Evolutionary conservation across 2,113 vertebrate species (phyloP).

Genomic region (Hoplias malabaricus): DNA sequence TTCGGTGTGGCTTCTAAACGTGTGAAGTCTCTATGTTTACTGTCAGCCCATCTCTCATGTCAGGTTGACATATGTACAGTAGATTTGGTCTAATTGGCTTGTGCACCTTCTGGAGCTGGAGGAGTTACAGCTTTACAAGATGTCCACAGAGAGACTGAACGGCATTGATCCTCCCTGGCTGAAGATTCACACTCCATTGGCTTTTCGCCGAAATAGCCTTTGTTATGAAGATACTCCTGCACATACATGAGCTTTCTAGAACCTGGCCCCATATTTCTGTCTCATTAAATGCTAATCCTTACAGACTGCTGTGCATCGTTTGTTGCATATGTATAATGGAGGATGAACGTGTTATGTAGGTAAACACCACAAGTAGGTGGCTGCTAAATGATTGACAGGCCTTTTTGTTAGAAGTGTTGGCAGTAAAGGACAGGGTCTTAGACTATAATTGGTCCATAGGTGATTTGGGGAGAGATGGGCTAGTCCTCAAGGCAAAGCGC

Average conservation of each 20-base stretch:
- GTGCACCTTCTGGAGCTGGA: conserved; percentile 17
- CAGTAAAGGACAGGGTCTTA: too few species aligned
- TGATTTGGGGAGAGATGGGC: background rate
- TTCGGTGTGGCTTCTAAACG: background rate
- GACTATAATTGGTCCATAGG: background rate
- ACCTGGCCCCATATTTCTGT: too few species aligned
- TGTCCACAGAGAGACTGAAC: conserved; percentile 56
- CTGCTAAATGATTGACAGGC: background rate
- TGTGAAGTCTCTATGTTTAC: background rate
- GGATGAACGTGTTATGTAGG: too few species aligned
- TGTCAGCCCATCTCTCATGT: conserved; percentile 11
- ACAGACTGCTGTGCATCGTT: background rate
- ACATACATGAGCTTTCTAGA: conserved; percentile 34
- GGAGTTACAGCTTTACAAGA: conserved; percentile 16
- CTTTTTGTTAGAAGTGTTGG: background rate
- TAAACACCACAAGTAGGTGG: too few species aligned
- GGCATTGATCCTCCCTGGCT: conserved; percentile 65
- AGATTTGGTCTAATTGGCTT: conserved; percentile 14
- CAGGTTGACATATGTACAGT: background rate
- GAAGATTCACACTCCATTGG: conserved; percentile 60
- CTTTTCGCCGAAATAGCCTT: conserved; percentile 55
- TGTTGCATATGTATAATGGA: too few species aligned
- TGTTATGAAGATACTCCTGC: conserved; percentile 27
- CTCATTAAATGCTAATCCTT: background rate
- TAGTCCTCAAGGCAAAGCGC: background rate